These are phyloP conservation scores for Apistogramma diplotaenia DNA, from an alignment of 2,113 vertebrate genomes.

Conservation along the genomic window DNA sequence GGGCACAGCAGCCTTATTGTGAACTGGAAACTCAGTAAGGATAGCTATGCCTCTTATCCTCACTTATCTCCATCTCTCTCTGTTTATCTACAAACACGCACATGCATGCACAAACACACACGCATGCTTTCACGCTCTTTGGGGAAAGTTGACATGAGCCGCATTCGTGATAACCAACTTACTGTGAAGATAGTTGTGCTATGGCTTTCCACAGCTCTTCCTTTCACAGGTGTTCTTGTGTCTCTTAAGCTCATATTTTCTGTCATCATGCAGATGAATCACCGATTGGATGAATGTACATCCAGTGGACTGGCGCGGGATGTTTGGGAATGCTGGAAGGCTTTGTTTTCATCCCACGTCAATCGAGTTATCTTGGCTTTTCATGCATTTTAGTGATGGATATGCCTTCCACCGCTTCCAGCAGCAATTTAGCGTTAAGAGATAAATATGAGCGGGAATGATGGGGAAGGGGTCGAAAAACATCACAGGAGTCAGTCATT, in stretches of 20 bases:
- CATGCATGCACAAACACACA: background rate
- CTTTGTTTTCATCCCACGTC: slow-evolving; percentile 48
- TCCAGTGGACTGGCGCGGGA: slow-evolving; percentile 25
- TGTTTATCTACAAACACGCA: background rate
- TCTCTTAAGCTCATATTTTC: slow-evolving; percentile 28
- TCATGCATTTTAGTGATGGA: slow-evolving; percentile 37
- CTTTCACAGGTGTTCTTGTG: slow-evolving; percentile 53
- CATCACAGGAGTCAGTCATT: background rate
- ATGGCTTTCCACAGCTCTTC: slow-evolving; percentile 27
- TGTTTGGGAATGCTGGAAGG: slow-evolving; percentile 56
- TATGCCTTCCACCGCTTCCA: slow-evolving; percentile 5
- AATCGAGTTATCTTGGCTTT: slow-evolving; percentile 2
- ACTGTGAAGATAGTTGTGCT: slow-evolving; percentile 34
- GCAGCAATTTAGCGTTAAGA: slow-evolving; percentile 7
- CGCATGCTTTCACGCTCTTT: background rate
- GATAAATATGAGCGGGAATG: background rate
- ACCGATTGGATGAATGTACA: slow-evolving; percentile 16
- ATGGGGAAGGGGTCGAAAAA: slow-evolving; percentile 24
- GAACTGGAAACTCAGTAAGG: slow-evolving; percentile 20
- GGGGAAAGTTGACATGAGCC: slow-evolving; percentile 7
- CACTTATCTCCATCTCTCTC: background rate
- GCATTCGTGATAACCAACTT: background rate
- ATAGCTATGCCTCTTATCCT: background rate
- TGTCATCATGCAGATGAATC: slow-evolving; percentile 58
- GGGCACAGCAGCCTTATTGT: slow-evolving; percentile 10